These are phyloP conservation scores for Heliocidaris erythrogramma DNA, from an alignment of 35 echinoderm and acorn worm genomes.

Conservation along the genomic window DNA sequence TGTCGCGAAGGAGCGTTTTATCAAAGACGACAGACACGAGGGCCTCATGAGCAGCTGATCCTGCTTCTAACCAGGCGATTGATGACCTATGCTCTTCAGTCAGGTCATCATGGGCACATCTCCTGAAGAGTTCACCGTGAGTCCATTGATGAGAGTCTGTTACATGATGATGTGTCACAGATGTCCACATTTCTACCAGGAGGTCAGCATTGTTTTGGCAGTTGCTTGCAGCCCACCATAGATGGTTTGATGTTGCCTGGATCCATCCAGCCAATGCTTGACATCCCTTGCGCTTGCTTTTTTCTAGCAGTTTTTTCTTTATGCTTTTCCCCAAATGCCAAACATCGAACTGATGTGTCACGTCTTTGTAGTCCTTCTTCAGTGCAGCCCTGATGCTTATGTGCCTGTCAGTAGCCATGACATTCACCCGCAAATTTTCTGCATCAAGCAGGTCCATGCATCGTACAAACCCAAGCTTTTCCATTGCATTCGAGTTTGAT, in stretches of 20 bases:
- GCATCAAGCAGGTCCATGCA: neutral
- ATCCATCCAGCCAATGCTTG: slow-evolving; percentile 51
- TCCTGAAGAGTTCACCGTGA: neutral
- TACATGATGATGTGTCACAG: slow-evolving; percentile 42
- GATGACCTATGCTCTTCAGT: neutral
- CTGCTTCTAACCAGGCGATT: slow-evolving; percentile 30
- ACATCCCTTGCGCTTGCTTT: slow-evolving; percentile 47
- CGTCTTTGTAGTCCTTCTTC: slow-evolving; percentile 39
- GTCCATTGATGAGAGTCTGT: slow-evolving; percentile 37
- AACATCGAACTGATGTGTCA: too few relatives aligned
- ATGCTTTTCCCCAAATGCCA: slow-evolving; percentile 58
- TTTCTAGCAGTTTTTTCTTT: slow-evolving; percentile 39
- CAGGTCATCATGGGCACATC: slow-evolving; percentile 26
- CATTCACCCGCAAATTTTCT: neutral
- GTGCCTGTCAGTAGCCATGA: slow-evolving; percentile 69
- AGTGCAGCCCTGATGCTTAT: slow-evolving; percentile 30
- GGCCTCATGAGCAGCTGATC: slow-evolving; percentile 49
- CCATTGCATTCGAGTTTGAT: slow-evolving; percentile 64
- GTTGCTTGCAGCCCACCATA: slow-evolving; percentile 50
- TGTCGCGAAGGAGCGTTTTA: slow-evolving; percentile 15
- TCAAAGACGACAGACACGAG: slow-evolving; percentile 22
- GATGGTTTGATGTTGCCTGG: slow-evolving; percentile 31
- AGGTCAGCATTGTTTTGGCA: slow-evolving; percentile 6
- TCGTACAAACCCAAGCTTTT: slow-evolving; percentile 54
- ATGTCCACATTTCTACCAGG: slow-evolving; percentile 47